Evolutionary conservation across 2,888 invertebrate species (phyloP).

Genomic region (Chirona hameri): DNA sequence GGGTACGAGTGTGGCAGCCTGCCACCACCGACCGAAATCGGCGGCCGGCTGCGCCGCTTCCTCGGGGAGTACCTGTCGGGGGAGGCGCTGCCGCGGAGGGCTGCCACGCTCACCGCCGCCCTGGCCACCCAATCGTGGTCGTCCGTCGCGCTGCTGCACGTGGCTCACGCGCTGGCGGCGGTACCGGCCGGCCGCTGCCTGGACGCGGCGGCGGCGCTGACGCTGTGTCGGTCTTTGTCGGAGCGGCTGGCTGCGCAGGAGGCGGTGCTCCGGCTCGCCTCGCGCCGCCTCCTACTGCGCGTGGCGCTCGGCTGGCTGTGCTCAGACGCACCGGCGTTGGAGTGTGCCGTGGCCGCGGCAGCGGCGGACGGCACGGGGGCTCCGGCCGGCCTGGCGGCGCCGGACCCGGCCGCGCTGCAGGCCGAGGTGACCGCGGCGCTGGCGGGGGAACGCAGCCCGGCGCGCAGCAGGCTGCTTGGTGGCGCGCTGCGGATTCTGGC

Average conservation of each 20-base stretch:
- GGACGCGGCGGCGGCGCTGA: neutral
- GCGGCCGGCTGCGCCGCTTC: neutral
- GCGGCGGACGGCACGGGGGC: neutral
- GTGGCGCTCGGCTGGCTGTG: neutral
- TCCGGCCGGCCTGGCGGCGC: neutral
- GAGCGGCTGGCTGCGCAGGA: neutral
- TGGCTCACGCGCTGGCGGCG: conserved; percentile 33
- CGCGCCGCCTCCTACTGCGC: neutral
- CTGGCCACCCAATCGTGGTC: neutral
- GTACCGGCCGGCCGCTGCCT: conserved; percentile 29
- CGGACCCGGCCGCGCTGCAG: neutral
- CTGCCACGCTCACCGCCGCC: neutral
- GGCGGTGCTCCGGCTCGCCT: neutral
- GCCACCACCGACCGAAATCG: neutral
- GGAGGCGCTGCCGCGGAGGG: neutral
- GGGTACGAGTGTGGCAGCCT: neutral
- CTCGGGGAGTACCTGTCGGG: neutral
- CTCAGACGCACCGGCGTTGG: neutral
- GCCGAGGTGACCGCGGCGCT: neutral
- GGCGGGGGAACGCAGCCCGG: neutral
- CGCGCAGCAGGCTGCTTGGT: neutral
- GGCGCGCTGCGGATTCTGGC: neutral
- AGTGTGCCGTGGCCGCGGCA: neutral
- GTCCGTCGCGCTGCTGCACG: neutral
- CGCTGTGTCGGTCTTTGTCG: neutral